Base-by-base conservation (phyloP, 2,888 invertebrate genomes). In the Malacosoma neustria region DNA sequence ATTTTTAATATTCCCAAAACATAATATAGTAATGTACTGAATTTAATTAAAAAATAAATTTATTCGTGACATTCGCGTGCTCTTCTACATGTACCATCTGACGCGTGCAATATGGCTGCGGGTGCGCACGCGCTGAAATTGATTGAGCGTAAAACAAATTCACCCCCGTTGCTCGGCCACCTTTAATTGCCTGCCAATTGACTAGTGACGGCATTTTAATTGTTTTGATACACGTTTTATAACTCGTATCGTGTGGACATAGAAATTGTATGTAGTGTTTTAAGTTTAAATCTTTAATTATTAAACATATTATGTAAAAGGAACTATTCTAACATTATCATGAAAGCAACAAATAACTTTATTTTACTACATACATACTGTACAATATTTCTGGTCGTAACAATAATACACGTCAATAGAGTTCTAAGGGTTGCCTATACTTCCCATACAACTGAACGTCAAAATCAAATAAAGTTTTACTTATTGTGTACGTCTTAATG, bases 121-220 rank as follows among this genome's bases (percentile, higher is more conserved):
- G 81, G 80, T 44, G 35, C 58, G 67, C 80, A 70, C 73, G 79
- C 80, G 82, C 80, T 62, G 68, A 75, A 82, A 74, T 81, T 80
- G 81, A 85, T 84, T 82, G 84, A 82, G 74, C 84, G 81, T 85
- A 80, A 81, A 85, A 84, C 77, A 84, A 73, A 85, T 85, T 77
- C 84, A 85, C 84, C 85, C 84, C 81, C 55, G 68, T 67, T 48
- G 72, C 58, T 57, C 54, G 61, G 57, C 59, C 68, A 59, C 60
- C 55, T 63, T 57, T 77, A 82, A 84, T 80, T 77, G 75, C 68
- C 70, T 68, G 66, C 65, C 80, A 81, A 82, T 80, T 39, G 36
- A 39, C 30, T 36, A 33, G 39, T 34, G 13, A 22, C 43, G 33
- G 14, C 30, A 36, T 39, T 57, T 66, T 69, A 61, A 65, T 66